These are phyloP conservation scores for Phorcus lineatus DNA, from an alignment of 2,888 invertebrate species.

Conservation along the genomic window DNA sequence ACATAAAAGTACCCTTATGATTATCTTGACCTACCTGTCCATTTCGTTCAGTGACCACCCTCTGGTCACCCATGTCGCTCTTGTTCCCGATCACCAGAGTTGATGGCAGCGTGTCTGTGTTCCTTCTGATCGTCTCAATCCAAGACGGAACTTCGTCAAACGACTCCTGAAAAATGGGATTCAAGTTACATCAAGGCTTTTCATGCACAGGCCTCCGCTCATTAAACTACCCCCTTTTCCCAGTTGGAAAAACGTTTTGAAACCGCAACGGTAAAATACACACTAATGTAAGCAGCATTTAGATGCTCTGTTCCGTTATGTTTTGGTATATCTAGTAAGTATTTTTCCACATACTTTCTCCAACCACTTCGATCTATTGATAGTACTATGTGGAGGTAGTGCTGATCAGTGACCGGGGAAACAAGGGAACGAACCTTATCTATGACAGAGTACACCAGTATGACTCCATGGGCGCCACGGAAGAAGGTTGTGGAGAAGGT, in stretches of 20 bases:
- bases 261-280: too few relatives aligned
- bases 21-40: constrained; percentile 87
- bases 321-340: background rate
- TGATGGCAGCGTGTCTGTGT: constrained; percentile 99
- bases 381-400: too few relatives aligned
- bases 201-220: too few relatives aligned
- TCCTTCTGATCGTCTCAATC: constrained; percentile 99
- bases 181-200: too few relatives aligned
- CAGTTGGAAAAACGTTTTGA: too few relatives aligned
- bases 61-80: constrained; percentile 97
- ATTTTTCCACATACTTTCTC: too few relatives aligned
- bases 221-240: too few relatives aligned
- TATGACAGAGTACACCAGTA: constrained; percentile 99
- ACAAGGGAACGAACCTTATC: constrained; percentile 86
- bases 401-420: too few relatives aligned
- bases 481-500: constrained; percentile 99
- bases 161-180: constrained; percentile 82
- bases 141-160: constrained; percentile 99
- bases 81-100: constrained; percentile 99
- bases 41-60: constrained; percentile 97
- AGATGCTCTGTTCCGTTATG: too few relatives aligned
- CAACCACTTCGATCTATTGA: too few relatives aligned
- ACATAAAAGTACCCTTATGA: background rate
- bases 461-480: constrained; percentile 99
- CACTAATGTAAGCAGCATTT: too few relatives aligned